Base-by-base conservation (phyloP, 2,113 vertebrate species). In the Equus przewalskii region DNA sequence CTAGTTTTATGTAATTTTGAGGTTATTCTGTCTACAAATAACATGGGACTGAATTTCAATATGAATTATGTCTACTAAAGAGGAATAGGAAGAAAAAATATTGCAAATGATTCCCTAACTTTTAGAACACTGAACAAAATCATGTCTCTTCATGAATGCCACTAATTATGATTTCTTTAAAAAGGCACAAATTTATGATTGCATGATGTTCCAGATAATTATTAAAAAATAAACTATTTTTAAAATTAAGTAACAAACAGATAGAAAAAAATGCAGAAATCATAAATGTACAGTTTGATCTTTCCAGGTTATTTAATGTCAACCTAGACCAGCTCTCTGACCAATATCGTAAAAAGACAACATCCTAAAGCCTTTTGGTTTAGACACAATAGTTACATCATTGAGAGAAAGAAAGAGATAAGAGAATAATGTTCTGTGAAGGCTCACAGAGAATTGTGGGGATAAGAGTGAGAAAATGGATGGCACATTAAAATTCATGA, bases 401-500 rank as follows among this genome's bases (percentile, higher is more conserved):
- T 88, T 85, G 87, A 62, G 22, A 81, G 87, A 97, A 89, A 95
- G 41, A 72, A 85, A 96, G 96, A 96, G 94, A n/a, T 33, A 83
- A 97, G 91, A 98, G 88, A 97, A 97, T 82, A 91, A 97, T 97
- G 18, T 73, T 76, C 95, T 91, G 41, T 5, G 91, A 98, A 98
- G 91, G 78, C 83, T 98, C 62, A 97, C 93, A 97, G 91, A 91
- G 97, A 98, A 97, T 96, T 89, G 96, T 46, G 69, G 60, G 97
- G 92, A 95, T 97, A 98, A 98, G 96, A 72, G 92, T n/a, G 96
- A 96, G 98, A 98, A 98, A 98, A 98, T 96, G 98, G 96, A 94
- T 95, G 92, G 84, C 22, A 21, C 96, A 98, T 99, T 98, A 98
- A 99, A 98, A 99, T 98, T 98, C 98, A 98, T 98, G 98, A 98